These are phyloP conservation scores for Geotrupes spiniger DNA, from an alignment of 2,888 invertebrate genomes.

Conservation along the genomic window DNA sequence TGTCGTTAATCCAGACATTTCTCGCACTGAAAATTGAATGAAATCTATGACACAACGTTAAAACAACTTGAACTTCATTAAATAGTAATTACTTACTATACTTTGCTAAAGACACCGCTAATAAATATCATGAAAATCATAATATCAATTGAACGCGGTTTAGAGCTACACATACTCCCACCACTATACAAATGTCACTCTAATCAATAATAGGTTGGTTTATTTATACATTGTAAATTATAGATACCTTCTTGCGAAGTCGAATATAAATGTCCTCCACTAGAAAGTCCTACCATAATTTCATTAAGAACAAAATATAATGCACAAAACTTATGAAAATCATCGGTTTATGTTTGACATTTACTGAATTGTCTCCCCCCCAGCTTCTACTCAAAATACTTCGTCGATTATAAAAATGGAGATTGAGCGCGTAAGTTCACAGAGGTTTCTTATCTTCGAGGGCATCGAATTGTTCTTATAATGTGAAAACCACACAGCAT, in stretches of 20 bases:
- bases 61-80: slow-evolving; percentile 19
- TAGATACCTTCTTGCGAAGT: slow-evolving; percentile 57
- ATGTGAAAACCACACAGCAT: no score
- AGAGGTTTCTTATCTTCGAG: no score
- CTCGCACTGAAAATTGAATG: slow-evolving; percentile 49
- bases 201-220: slow-evolving; percentile 38
- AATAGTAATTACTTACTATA: slow-evolving; percentile 12
- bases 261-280: slow-evolving; percentile 23
- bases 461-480: no score
- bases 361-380: no score
- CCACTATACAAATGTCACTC: slow-evolving; percentile 36
- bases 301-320: slow-evolving; percentile 4
- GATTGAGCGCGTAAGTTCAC: no score
- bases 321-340: slow-evolving; percentile 13
- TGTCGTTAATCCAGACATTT: slow-evolving; percentile 68
- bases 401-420: no score
- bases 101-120: slow-evolving; percentile 9
- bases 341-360: slow-evolving; percentile 16
- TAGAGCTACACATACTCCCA: slow-evolving; percentile 23
- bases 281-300: slow-evolving; percentile 27
- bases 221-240: slow-evolving; percentile 40
- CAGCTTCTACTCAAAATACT: no score
- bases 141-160: slow-evolving; percentile 17
- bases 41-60: slow-evolving; percentile 16
- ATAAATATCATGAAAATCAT: slow-evolving; percentile 12